A percentile compares a stretch with the other conserved stretches of the same genome.
These are phyloP conservation scores for Periparus ater DNA, from an alignment of 2,797 vertebrate genomes.

Conservation along the genomic window DNA sequence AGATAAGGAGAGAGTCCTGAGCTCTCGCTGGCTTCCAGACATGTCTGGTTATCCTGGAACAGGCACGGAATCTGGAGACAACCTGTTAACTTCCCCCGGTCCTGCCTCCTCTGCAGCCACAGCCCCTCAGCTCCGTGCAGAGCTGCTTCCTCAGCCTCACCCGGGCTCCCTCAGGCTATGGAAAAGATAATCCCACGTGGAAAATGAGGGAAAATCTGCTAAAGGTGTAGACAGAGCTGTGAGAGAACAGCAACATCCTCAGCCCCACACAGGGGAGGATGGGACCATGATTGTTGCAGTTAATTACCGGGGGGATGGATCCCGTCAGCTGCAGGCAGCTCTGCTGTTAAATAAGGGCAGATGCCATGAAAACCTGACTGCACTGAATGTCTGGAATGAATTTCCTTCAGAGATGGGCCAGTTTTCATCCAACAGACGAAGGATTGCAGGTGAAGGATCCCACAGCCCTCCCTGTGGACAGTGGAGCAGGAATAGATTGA, in stretches of 20 bases:
- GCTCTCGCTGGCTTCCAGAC: neutral
- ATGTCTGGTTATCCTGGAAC: neutral
- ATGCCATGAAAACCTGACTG: neutral
- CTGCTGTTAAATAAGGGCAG: neutral
- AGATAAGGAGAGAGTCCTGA: neutral
- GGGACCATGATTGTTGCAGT: fast-evolving
- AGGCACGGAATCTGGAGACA: neutral
- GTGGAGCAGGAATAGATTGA: neutral
- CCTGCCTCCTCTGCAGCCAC: neutral
- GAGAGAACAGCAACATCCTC: neutral
- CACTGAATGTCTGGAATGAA: neutral
- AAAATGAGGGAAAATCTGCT: neutral
- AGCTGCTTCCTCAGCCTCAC: neutral
- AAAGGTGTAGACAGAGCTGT: neutral
- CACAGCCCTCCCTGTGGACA: neutral
- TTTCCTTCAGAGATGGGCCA: neutral
- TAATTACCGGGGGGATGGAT: neutral
- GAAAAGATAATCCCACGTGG: neutral
- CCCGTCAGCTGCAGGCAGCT: neutral
- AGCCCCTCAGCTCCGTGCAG: neutral
- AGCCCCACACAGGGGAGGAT: fast-evolving
- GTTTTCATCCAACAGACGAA: neutral
- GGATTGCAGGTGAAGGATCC: neutral
- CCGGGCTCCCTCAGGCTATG: neutral
- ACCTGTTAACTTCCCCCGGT: neutral